These are phyloP conservation scores for Eidolon helvum DNA, from an alignment of 2,113 vertebrate genomes.

Conservation along the genomic window DNA sequence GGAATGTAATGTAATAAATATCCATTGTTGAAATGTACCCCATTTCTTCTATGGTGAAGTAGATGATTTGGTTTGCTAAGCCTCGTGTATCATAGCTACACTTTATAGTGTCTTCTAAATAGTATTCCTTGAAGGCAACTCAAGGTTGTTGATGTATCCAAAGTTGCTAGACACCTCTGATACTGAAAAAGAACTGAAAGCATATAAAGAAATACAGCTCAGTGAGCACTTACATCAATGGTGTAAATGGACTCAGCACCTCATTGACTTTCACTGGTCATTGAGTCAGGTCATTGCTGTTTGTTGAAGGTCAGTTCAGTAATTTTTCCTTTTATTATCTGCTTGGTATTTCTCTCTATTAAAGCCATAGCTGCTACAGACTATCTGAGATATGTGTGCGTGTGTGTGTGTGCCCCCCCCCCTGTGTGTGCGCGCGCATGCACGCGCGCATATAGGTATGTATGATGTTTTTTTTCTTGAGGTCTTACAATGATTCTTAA, in stretches of 20 bases:
- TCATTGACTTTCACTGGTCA: constrained; percentile 60
- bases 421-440: no score
- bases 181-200: constrained; percentile 11
- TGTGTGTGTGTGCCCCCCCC: background rate
- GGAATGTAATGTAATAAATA: background rate
- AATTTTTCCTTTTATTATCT: constrained; percentile 43
- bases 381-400: background rate
- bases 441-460: no score
- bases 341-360: background rate
- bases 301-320: constrained; percentile 52
- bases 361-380: background rate
- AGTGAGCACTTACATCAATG: constrained; percentile 43
- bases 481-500: background rate
- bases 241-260: constrained; percentile 53
- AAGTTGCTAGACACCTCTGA: background rate
- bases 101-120: background rate
- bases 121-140: constrained; percentile 36
- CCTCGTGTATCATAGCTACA: background rate
- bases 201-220: constrained; percentile 58
- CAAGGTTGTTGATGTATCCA: constrained; percentile 30
- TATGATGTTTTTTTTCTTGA: background rate
- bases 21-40: background rate
- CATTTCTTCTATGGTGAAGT: background rate
- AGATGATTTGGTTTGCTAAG: background rate
- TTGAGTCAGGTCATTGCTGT: constrained; percentile 7